Conservation (phyloP, 2,888 invertebrate species). For the Euclidia mi region DNA sequence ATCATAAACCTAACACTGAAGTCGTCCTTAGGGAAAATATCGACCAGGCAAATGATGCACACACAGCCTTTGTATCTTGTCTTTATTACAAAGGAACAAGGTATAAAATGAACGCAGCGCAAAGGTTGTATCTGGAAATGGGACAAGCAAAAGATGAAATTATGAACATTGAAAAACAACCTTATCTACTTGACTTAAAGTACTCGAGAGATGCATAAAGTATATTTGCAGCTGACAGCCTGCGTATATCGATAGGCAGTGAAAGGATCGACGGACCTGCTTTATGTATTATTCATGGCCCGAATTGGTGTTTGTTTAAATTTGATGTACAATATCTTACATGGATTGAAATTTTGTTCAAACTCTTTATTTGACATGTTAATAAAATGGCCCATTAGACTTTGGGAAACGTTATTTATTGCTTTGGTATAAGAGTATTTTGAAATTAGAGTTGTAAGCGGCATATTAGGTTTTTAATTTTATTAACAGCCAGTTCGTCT, state of each 20-base stretch:
- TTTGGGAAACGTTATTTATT: slow-evolving; percentile 27
- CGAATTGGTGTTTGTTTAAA: slow-evolving; percentile 84
- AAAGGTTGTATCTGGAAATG: slow-evolving; percentile 19
- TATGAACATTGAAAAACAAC: slow-evolving; percentile 6
- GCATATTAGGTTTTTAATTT: too few relatives aligned
- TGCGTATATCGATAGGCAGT: slow-evolving; percentile 65
- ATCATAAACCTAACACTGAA: slow-evolving; percentile 73
- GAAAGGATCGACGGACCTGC: slow-evolving; percentile 65
- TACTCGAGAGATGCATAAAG: slow-evolving; percentile 5
- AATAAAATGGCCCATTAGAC: slow-evolving; percentile 35
- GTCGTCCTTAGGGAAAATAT: slow-evolving; percentile 64
- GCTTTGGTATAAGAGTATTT: slow-evolving; percentile 10
- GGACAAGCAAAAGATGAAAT: background rate
- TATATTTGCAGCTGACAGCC: slow-evolving; percentile 47
- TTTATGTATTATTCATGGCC: slow-evolving; percentile 81
- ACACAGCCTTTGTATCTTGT: slow-evolving; percentile 5
- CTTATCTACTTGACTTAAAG: slow-evolving; percentile 4
- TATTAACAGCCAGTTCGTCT: too few relatives aligned
- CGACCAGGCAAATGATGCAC: slow-evolving; percentile 17
- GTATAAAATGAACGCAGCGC: slow-evolving; percentile 4
- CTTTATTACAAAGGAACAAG: slow-evolving; percentile 15
- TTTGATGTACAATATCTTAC: slow-evolving; percentile 79
- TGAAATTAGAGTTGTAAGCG: too few relatives aligned
- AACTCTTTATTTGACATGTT: slow-evolving; percentile 39
- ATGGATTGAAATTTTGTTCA: slow-evolving; percentile 71